These are phyloP conservation scores for Invenusta paracnida DNA, from an alignment of 2,888 invertebrate species.

Conservation along the genomic window DNA sequence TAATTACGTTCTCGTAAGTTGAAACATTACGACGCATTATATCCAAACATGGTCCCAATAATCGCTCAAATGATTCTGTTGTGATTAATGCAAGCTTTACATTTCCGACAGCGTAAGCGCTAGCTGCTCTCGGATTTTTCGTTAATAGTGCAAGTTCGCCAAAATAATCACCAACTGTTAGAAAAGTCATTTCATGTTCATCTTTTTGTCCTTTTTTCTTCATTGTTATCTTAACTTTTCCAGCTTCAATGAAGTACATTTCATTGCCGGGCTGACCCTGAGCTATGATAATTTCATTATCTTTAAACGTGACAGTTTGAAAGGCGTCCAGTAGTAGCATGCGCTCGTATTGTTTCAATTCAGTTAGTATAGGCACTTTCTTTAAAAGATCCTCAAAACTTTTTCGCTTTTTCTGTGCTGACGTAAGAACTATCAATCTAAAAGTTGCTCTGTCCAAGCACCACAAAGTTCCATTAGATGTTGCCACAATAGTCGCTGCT, in stretches of 20 bases:
- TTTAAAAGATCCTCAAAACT: constrained; percentile 90
- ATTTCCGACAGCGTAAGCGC: constrained; percentile 77
- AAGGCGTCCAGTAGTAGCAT: constrained; percentile 94
- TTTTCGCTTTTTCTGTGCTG: constrained; percentile 92
- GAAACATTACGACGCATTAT: constrained; percentile 31
- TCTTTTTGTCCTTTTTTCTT: constrained; percentile 50
- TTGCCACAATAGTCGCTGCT: constrained; percentile 77
- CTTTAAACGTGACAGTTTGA: background rate
- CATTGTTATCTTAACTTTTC: constrained; percentile 76
- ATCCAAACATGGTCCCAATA: constrained; percentile 74
- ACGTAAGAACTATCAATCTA: constrained; percentile 88
- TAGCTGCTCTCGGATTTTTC: constrained; percentile 88
- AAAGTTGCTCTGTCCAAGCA: constrained; percentile 95
- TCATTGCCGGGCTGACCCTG: constrained; percentile 83
- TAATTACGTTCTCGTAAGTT: constrained; percentile 34
- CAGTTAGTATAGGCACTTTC: constrained; percentile 71
- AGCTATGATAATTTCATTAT: constrained; percentile 40
- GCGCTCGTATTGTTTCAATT: constrained; percentile 60
- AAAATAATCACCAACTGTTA: constrained; percentile 75
- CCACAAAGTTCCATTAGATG: constrained; percentile 81
- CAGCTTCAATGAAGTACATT: constrained; percentile 94
- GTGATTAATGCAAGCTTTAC: constrained; percentile 93
- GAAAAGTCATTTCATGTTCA: constrained; percentile 66
- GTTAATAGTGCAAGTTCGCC: constrained; percentile 93
- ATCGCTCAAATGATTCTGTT: constrained; percentile 91